These are phyloP conservation scores for Scomber japonicus DNA, from an alignment of 2,113 vertebrate species.

Conservation along the genomic window DNA sequence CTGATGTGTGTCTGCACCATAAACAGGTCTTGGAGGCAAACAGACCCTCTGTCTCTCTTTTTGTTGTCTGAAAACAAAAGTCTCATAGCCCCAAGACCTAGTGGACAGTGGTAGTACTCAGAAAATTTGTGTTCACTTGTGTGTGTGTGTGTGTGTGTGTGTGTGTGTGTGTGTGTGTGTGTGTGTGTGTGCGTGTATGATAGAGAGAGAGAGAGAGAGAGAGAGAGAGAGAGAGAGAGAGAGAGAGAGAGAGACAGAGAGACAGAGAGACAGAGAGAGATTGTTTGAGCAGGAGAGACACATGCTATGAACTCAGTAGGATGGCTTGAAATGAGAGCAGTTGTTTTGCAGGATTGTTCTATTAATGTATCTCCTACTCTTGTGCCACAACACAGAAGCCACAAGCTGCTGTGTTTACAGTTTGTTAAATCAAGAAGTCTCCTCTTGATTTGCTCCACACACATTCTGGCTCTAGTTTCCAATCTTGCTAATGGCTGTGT, in stretches of 20 bases:
- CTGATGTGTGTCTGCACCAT: slow-evolving; percentile 40
- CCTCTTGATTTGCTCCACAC: slow-evolving; percentile 14
- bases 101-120: slow-evolving; percentile 30
- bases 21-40: slow-evolving; percentile 40
- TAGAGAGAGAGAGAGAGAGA: slow-evolving; percentile 19
- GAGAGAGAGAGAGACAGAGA: too few species aligned
- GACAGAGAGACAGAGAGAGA: neutral
- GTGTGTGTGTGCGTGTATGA: neutral
- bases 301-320: slow-evolving; percentile 40
- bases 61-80: slow-evolving; percentile 49
- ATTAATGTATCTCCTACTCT: slow-evolving; percentile 58
- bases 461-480: neutral
- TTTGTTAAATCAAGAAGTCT: slow-evolving; percentile 43
- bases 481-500: slow-evolving; percentile 24
- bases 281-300: slow-evolving; percentile 29
- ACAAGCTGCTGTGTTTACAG: slow-evolving; percentile 47
- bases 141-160: slow-evolving; percentile 10
- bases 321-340: slow-evolving; percentile 42
- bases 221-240: neutral
- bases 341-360: slow-evolving; percentile 41
- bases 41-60: neutral
- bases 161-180: slow-evolving; percentile 6
- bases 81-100: slow-evolving; percentile 73
- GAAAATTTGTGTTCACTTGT: slow-evolving; percentile 32
- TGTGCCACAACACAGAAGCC: slow-evolving; percentile 36